Evolutionary conservation across 2,888 invertebrate species (phyloP).

Genomic region (Yponomeuta malinellus): DNA sequence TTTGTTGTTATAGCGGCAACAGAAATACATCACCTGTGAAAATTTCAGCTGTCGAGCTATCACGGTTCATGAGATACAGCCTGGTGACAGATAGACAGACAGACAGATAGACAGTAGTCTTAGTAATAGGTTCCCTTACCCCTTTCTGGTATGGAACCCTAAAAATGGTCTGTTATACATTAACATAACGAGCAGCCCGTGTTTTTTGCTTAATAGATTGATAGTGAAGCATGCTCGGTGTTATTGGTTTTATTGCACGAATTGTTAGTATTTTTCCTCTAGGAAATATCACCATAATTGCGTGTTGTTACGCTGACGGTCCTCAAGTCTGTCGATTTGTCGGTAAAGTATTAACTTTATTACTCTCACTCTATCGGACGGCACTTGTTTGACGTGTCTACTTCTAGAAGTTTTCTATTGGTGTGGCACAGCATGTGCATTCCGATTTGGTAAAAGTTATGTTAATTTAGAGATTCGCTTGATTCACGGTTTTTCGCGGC

Average conservation of each 20-base stretch:
- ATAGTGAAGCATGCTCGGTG: not conserved
- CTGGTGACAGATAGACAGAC: too few relatives aligned
- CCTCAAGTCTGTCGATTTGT: not conserved
- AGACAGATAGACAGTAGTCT: too few relatives aligned
- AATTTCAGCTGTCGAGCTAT: too few relatives aligned
- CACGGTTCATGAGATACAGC: too few relatives aligned
- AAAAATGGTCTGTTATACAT: too few relatives aligned
- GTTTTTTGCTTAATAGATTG: not conserved
- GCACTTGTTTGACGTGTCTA: constrained; percentile 64
- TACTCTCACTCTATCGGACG: constrained; percentile 29
- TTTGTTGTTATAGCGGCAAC: too few relatives aligned
- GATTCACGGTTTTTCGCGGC: not conserved
- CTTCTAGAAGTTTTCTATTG: constrained; percentile 24
- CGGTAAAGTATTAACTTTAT: constrained; percentile 15
- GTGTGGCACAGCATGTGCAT: constrained; percentile 71
- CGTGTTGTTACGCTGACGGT: not conserved
- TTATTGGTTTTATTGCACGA: not conserved
- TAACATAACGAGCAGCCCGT: too few relatives aligned
- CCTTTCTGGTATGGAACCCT: too few relatives aligned
- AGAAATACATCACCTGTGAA: too few relatives aligned
- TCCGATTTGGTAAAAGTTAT: constrained; percentile 48
- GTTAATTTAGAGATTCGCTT: not conserved
- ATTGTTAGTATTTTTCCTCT: not conserved
- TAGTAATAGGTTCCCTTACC: too few relatives aligned
- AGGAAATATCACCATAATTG: not conserved